These are phyloP conservation scores for Bhutanitis thaidina DNA, from an alignment of 2,888 invertebrate species.

Conservation along the genomic window DNA sequence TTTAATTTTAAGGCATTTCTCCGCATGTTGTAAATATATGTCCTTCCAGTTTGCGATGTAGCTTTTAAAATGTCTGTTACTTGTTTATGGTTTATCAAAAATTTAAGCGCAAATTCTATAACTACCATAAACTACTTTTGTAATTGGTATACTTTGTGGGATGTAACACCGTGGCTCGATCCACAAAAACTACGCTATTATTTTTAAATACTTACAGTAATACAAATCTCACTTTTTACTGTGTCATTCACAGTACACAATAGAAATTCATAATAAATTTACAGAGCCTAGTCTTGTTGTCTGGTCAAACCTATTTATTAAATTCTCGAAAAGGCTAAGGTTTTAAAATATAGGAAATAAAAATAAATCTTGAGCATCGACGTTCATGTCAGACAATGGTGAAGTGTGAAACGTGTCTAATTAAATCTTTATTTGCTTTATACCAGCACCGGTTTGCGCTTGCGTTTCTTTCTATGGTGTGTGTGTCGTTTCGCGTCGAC, in stretches of 20 bases:
- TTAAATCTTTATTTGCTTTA: slow-evolving; percentile 33
- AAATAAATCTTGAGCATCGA: slow-evolving; percentile 46
- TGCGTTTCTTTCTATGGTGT: slow-evolving; percentile 54
- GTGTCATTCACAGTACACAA: slow-evolving; percentile 40
- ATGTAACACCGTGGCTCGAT: too few species aligned
- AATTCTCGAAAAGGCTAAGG: slow-evolving; percentile 28
- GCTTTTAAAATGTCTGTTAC: too few species aligned
- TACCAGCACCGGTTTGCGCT: slow-evolving; percentile 67
- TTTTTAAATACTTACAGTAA: slow-evolving; percentile 29
- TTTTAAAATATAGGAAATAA: slow-evolving; percentile 26
- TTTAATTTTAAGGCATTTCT: too few species aligned
- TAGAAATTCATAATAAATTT: slow-evolving; percentile 29
- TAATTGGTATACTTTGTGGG: too few species aligned
- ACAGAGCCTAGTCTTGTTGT: slow-evolving; percentile 42
- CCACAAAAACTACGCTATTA: slow-evolving; percentile 4
- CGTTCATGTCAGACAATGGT: slow-evolving; percentile 24
- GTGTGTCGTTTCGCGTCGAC: slow-evolving; percentile 13
- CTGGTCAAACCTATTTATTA: slow-evolving; percentile 32
- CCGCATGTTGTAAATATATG: too few species aligned
- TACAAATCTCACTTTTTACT: slow-evolving; percentile 60
- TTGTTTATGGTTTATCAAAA: too few species aligned
- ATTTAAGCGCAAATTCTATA: too few species aligned
- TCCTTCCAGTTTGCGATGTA: too few species aligned
- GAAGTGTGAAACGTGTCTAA: slow-evolving; percentile 27
- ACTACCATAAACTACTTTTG: too few species aligned